Percentiles rank a stretch among this genome's conserved stretches.
phyloP scores from a whole-genome alignment of 2,113 vertebrate genomes.

The Ornithorhynchus anatinus region DNA sequence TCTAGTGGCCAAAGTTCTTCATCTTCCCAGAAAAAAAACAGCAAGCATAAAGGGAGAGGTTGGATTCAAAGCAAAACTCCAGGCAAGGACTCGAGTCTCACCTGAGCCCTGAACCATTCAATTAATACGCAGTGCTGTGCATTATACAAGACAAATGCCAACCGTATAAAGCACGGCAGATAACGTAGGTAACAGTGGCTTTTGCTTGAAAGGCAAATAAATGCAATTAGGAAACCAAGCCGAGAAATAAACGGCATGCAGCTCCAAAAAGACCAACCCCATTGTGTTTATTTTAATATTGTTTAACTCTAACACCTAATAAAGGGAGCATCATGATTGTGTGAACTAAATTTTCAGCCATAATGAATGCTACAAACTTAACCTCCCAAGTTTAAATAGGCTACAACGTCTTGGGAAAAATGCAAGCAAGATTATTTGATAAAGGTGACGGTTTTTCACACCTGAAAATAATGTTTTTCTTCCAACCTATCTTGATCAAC shows the following conservation, averaged over 20 bases:
- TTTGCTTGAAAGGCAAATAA: constrained; percentile 48
- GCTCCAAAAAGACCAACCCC: constrained; percentile 66
- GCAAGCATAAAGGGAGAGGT: constrained; percentile 2
- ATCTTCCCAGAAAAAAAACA: too few relatives aligned
- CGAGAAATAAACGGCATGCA: constrained; percentile 53
- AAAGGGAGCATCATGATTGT: constrained; percentile 74
- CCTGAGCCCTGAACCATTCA: constrained; percentile 41
- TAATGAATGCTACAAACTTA: constrained; percentile 90
- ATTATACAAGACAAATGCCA: constrained; percentile 46
- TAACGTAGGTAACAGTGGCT: background rate
- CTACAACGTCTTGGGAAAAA: constrained; percentile 79
- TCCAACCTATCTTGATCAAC: constrained; percentile 86
- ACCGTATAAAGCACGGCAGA: constrained; percentile 3
- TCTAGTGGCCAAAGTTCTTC: background rate
- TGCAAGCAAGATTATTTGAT: constrained; percentile 83
- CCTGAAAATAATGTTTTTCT: constrained; percentile 94
- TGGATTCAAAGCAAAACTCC: constrained; percentile 28
- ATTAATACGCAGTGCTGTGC: constrained; percentile 41
- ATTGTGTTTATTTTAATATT: constrained; percentile 68
- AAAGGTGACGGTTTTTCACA: constrained; percentile 96
- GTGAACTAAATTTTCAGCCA: constrained; percentile 78
- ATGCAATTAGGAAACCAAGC: constrained; percentile 66
- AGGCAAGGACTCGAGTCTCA: constrained; percentile 30
- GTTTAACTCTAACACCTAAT: constrained; percentile 75
- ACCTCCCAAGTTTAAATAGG: constrained; percentile 89